These are phyloP conservation scores for Amitus sp. DNA, from an alignment of 2,888 invertebrate species.

Conservation along the genomic window DNA sequence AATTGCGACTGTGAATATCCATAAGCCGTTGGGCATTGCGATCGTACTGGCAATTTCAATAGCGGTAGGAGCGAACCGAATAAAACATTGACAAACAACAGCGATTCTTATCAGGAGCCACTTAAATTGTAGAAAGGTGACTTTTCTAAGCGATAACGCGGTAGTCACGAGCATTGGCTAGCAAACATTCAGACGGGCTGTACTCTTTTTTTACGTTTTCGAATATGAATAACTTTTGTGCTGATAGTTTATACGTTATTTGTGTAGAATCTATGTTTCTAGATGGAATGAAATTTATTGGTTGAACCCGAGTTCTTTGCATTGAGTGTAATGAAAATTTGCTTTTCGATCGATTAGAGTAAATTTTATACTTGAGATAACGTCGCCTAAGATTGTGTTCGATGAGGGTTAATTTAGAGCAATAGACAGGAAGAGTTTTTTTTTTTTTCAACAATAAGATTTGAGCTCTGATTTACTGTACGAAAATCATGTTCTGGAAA, in stretches of 20 bases:
- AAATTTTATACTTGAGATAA: too few species aligned
- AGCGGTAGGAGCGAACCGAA: not conserved
- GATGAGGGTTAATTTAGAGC: too few species aligned
- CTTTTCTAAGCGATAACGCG: constrained; percentile 1
- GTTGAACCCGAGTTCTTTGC: too few species aligned
- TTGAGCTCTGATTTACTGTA: too few species aligned
- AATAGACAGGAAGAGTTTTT: too few species aligned
- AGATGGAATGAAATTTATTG: too few species aligned
- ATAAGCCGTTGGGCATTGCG: not conserved
- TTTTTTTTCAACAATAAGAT: too few species aligned
- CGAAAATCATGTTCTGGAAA: too few species aligned
- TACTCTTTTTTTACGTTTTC: not conserved
- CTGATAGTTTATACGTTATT: not conserved
- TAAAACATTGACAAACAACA: constrained; percentile 7
- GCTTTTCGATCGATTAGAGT: too few species aligned
- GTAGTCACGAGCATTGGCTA: not conserved
- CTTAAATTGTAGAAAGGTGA: constrained; percentile 5
- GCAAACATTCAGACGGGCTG: not conserved
- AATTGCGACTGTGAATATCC: constrained; percentile 3
- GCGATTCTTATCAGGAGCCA: constrained; percentile 1
- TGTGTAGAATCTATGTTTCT: too few species aligned
- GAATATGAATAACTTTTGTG: constrained; percentile 1
- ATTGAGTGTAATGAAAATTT: not conserved
- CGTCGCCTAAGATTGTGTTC: too few species aligned
- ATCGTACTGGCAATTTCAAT: not conserved